Evolutionary conservation across 2,888 invertebrate genomes (phyloP).

Genomic region (Cryptocephalus moraei): DNA sequence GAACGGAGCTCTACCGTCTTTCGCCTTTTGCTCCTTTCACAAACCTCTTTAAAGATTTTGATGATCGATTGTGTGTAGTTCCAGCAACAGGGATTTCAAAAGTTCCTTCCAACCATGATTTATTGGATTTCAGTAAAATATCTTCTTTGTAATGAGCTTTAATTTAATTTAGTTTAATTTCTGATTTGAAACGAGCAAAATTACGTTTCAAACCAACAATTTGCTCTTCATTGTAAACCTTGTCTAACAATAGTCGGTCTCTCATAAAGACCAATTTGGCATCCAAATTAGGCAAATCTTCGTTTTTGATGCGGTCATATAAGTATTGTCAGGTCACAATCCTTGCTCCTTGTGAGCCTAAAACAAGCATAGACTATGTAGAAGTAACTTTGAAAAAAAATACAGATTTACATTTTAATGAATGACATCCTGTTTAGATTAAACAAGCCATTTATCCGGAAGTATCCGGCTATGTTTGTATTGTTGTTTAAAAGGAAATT

Average conservation of each 20-base stretch:
- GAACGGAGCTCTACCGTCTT: too few relatives aligned
- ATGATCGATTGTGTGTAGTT: not conserved
- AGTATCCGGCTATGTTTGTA: too few relatives aligned
- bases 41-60: not conserved
- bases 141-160: not conserved
- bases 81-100: not conserved
- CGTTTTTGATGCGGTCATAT: not conserved
- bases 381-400: not conserved
- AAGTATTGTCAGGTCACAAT: not conserved
- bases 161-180: not conserved
- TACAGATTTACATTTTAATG: not conserved
- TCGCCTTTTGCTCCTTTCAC: not conserved
- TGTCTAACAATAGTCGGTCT: not conserved
- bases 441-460: too few relatives aligned
- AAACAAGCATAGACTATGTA: not conserved
- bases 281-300: not conserved
- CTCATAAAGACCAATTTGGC: not conserved
- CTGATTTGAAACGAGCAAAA: not conserved
- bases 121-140: not conserved
- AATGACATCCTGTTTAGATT: too few relatives aligned
- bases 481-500: too few relatives aligned
- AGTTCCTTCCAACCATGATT: not conserved
- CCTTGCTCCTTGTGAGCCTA: not conserved
- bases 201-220: not conserved
- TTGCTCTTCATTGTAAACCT: not conserved